Evolutionary conservation across 2,797 vertebrate species (phyloP).

Genomic region (Cossypha heuglini): DNA sequence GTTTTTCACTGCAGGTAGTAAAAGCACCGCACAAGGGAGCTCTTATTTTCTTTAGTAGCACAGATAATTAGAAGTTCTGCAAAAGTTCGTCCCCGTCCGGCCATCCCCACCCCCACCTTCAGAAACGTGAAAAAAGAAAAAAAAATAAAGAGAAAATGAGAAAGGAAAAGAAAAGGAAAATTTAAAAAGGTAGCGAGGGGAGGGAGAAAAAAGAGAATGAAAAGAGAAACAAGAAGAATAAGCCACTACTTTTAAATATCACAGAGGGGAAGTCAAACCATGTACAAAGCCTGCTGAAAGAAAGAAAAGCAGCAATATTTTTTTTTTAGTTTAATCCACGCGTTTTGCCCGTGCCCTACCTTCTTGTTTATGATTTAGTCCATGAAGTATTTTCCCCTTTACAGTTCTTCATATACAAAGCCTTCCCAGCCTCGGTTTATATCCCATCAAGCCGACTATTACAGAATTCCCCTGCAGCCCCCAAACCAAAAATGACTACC

Average conservation of each 20-base stretch:
- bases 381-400: slow-evolving; percentile 74
- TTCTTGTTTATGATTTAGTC: slow-evolving; percentile 74
- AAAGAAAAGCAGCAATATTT: slow-evolving; percentile 33
- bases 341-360: slow-evolving; percentile 72
- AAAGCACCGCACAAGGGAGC: background rate
- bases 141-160: background rate
- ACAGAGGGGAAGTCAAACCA: background rate
- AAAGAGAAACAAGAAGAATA: background rate
- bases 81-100: background rate
- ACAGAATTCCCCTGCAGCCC: slow-evolving; percentile 81
- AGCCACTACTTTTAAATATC: slow-evolving; percentile 2
- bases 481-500: slow-evolving; percentile 84
- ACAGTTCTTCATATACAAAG: slow-evolving; percentile 74
- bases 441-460: slow-evolving; percentile 76
- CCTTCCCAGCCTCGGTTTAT: slow-evolving; percentile 74
- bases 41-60: background rate
- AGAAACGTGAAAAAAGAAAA: background rate
- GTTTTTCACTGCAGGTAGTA: background rate
- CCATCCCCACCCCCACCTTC: background rate
- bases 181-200: rapidly evolving
- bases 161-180: too few species aligned
- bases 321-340: slow-evolving; percentile 67
- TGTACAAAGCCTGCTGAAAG: background rate
- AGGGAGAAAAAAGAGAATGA: rapidly evolving
- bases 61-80: background rate